Evolutionary conservation across 2,888 invertebrate genomes (phyloP), one percentile per base, ranked within the genome.

Genomic region (Diachrysia chrysitis): DNA sequence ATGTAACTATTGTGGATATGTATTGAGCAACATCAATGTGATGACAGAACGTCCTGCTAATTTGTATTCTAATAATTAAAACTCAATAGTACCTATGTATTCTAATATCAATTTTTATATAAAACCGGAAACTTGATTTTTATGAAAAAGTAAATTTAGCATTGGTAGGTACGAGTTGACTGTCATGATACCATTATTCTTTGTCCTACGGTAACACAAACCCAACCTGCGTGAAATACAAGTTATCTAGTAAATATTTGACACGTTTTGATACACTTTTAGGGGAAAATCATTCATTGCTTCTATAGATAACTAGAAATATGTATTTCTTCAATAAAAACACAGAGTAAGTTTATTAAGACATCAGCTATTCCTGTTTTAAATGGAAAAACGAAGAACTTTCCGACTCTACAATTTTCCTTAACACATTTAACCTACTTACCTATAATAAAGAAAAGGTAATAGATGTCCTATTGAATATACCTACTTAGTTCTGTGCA

Each of bases 381-480:
- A 42, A 42, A 42, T 5, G 1, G 32, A 42, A 16, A n/a, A n/a
- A 42, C 6, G n/a, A n/a, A 42, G 42, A 1, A 42, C n/a, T 42
- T 48, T 19, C 16, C 16, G 12, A n/a, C 9, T n/a, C 5, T 25
- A 21, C 37, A 46, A 9, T 32, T 56, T 48, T 16, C 19, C 14
- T 6, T 51, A 42, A 25, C 9, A 48, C n/a, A 17, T 19, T 54
- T 54, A 54, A 46, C 21, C 23, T 35, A 12, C 46, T 54, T 42
- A 46, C 21, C 23, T 35, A 12, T 54, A 42, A 19, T 51, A 48
- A 25, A 57, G 14, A 51, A 54, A 57, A 35, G 51, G 55, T 35
- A 61, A 23, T 61, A 54, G 37, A 60, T 69, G 65, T 64, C 46
- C 61, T 59, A 64, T 71, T 65, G 53, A 76, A 71, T 74, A 42